Base-by-base conservation (phyloP, 2,888 invertebrate genomes). In the Seladonia tumulorum region DNA sequence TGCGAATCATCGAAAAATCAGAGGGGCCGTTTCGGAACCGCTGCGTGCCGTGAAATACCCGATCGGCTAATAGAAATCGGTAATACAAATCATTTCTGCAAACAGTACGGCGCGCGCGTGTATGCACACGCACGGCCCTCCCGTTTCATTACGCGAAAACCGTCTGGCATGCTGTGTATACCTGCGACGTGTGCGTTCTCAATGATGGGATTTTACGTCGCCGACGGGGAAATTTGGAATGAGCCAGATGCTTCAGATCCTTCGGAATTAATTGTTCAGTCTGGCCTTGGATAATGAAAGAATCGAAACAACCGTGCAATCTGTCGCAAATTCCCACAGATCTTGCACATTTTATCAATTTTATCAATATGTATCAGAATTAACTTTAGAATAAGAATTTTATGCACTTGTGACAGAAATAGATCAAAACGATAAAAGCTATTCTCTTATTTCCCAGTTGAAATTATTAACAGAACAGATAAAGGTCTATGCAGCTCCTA, bases 51-150 rank as follows among this genome's bases (percentile, higher is more conserved):
- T 60, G 79, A 79, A 78, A 85, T 79, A 76, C 83, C 42, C 68
- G 68, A 63, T 16, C 60, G 78, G 12, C 0, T 12, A 39, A 25
- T 73, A 49, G 71, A 63, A 63, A 63, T 63, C 63, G 16, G 45
- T 22, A 49, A 70, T 60, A 72, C 81, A 84, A 86, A 84, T 86
- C 81, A 81, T 77, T 85, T 66, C 49, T 83, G 76, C 57, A 83
- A 85, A 85, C 73, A 83, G 47, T n/a, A 45, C 22, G 57, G 12
- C n/a, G 35, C 25, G 63, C 47, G 25, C 49, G 25, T 53, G 79
- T 22, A 84, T 84, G 84, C 85, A 53, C 47, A 47, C 77, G 71
- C 86, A 81, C 75, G 85, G 74, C 60, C 42, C 47, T 70, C 73
- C 80, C 77, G 80, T 85, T 84, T 85, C 85, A 85, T 83, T 83